Conservation (phyloP, 2,888 invertebrate genomes). For the Ectobius pallidus region DNA sequence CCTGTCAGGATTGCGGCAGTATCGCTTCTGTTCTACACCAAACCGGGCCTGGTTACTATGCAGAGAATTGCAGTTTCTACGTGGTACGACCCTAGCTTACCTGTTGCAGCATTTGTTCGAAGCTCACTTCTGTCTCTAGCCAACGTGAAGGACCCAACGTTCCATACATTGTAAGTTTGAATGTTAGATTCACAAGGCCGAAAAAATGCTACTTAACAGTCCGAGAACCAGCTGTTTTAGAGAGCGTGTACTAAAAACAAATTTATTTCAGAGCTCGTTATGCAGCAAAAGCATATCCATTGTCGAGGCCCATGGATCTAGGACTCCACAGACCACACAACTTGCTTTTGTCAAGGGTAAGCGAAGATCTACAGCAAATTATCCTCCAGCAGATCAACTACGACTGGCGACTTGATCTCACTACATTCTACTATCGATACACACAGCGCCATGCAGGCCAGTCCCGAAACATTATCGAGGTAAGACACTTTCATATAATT, state of each 20-base stretch:
- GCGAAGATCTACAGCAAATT: background rate
- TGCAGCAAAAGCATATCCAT: background rate
- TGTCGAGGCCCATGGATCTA: background rate
- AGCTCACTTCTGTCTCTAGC: slow-evolving; percentile 48
- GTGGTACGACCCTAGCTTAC: slow-evolving; percentile 49
- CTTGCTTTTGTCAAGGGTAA: background rate
- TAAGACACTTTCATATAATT: background rate
- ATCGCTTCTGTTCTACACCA: slow-evolving; percentile 47
- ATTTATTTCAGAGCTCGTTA: background rate
- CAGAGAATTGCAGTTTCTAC: slow-evolving; percentile 52
- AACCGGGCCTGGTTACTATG: slow-evolving; percentile 49
- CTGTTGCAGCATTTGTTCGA: slow-evolving; percentile 50
- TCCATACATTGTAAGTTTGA: slow-evolving; percentile 37
- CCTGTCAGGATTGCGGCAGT: slow-evolving; percentile 50
- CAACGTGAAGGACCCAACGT: slow-evolving; percentile 43
- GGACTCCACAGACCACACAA: background rate
- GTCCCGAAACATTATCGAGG: background rate
- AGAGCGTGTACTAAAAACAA: too few species aligned
- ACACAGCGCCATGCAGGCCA: background rate
- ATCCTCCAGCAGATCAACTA: background rate
- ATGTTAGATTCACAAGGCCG: too few species aligned
- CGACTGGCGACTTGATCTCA: background rate
- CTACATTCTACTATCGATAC: background rate
- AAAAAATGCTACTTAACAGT: too few species aligned
- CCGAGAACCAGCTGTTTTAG: too few species aligned